Percentiles rank a stretch among this genome's conserved stretches.
These are phyloP conservation scores for Brachionus plicatilis DNA, from an alignment of 1,140 invertebrate species.

Conservation along the genomic window DNA sequence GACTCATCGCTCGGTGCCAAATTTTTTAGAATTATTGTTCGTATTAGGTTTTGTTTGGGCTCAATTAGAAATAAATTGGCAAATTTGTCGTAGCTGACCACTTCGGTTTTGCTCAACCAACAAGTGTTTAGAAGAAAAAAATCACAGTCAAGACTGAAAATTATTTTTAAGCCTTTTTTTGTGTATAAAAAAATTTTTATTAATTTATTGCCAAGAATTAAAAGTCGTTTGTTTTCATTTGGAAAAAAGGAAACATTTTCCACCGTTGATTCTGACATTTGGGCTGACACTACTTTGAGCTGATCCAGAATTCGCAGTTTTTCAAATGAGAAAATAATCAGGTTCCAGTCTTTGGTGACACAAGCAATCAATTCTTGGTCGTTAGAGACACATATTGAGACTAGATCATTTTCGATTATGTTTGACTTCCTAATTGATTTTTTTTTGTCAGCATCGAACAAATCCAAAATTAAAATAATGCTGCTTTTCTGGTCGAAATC, in stretches of 20 bases:
- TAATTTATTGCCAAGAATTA: not conserved
- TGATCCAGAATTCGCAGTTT: not conserved
- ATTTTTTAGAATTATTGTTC: not conserved
- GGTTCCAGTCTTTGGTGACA: not conserved
- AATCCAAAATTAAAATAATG: not conserved
- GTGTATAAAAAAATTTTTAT: conserved; percentile 27
- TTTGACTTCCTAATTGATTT: not conserved
- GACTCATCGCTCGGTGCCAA: not conserved
- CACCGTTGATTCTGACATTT: not conserved
- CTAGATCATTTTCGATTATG: not conserved
- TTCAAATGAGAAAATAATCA: not conserved
- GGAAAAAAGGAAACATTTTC: conserved; percentile 7
- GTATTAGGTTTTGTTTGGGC: conserved; percentile 3
- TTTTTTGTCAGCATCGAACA: not conserved
- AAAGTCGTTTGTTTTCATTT: not conserved
- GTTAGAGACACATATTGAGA: not conserved
- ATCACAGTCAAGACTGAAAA: conserved; percentile 1
- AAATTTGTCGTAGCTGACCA: not conserved
- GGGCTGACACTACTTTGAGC: not conserved
- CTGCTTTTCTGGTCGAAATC: not conserved
- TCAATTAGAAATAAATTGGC: conserved; percentile 20
- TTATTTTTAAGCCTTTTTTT: conserved; percentile 8
- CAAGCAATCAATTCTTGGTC: not conserved
- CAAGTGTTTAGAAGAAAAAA: not conserved
- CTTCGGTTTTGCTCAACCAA: not conserved